Base-by-base conservation (phyloP, 2,888 invertebrate genomes). In the Osmoderma eremita region DNA sequence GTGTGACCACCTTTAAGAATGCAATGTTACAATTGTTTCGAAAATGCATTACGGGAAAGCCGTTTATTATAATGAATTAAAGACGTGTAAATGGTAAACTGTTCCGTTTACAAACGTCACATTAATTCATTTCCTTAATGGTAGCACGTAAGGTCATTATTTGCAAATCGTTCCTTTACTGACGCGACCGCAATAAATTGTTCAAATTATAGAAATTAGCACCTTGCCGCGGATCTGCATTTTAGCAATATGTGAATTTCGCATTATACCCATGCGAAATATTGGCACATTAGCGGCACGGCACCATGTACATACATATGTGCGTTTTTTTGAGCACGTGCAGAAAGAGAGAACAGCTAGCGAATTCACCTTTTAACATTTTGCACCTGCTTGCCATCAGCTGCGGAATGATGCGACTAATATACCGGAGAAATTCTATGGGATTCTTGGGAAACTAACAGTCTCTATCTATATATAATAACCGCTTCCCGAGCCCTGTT, bases 341-440 rank as follows among this genome's bases (percentile, higher is more conserved):
- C 45, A 30, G 42, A 58, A 45, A 39, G 42, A 58, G 15, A 15
- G 42, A 58, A 58, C 24, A 20, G 42, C 42, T 22, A 42, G 17
- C 58, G 42, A 50, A 61, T 66, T 54, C 69, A 63, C 69, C 69
- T 66, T 69, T 67, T 53, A 61, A 61, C 51, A 51, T 30, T 65
- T 50, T 66, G 49, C 70, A 70, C 70, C 70, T 70, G 70, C 58
- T 64, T 51, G 63, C 63, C 68, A 68, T 66, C 70, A 68, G 70
- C 67, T 61, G 66, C 65, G 50, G 30, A 48, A 54, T 65, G 50
- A 51, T 41, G 54, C 67, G 41, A 67, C 63, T 38, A 58, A 66
- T 58, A 58, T 15, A 24, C 15, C 58, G 15, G 42, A 58, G 45
- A 58, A 58, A 45, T 58, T 58, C 58, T 45, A 41, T 13, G 15